These are phyloP conservation scores for Halcyon senegalensis DNA, from an alignment of 2,113 vertebrate species.

Conservation along the genomic window DNA sequence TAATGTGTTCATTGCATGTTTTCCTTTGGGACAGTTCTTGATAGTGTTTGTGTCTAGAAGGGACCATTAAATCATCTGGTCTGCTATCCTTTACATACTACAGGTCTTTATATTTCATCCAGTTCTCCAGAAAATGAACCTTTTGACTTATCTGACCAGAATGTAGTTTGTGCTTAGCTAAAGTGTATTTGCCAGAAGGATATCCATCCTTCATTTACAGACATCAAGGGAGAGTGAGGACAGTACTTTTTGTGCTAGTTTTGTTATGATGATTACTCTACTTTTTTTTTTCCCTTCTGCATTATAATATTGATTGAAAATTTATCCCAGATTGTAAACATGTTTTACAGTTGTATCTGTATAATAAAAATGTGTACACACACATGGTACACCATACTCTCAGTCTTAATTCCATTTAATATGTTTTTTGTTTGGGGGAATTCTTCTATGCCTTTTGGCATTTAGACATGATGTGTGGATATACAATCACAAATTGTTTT, in stretches of 20 bases:
- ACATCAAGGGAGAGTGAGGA: neutral
- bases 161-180: neutral
- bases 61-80: neutral
- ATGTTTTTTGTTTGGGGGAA: neutral
- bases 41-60: neutral
- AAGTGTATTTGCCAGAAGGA: neutral
- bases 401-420: neutral
- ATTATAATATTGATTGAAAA: neutral
- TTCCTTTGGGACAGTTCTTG: neutral
- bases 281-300: neutral
- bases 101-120: neutral
- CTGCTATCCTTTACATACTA: neutral
- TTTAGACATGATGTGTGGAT: neutral
- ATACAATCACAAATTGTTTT: neutral
- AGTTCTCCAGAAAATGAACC: neutral
- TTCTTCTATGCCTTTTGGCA: neutral
- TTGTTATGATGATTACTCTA: neutral
- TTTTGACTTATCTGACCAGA: neutral
- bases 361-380: neutral
- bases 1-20: neutral
- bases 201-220: neutral
- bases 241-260: neutral
- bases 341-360: neutral
- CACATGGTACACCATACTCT: fast-evolving
- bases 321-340: neutral